phyloP scores from a whole-genome alignment of 2,797 vertebrate genomes.

The Luscinia megarhynchos region DNA sequence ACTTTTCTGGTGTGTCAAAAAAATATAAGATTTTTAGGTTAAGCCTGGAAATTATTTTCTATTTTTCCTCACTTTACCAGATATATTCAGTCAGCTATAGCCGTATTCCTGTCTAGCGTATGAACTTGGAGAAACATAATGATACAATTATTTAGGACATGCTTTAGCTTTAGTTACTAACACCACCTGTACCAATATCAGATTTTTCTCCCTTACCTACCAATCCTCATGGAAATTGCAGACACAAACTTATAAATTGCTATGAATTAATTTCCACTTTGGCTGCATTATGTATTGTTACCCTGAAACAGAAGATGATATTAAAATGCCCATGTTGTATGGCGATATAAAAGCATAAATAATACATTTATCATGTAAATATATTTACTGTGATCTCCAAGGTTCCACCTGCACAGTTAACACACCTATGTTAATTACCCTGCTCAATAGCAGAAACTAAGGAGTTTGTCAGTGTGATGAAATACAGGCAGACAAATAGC shows the following conservation, averaged over 20 bases:
- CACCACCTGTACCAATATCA: rapidly evolving
- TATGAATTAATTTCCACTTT: not conserved
- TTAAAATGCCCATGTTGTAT: not conserved
- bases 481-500: not conserved
- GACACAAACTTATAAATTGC: not conserved
- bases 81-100: not conserved
- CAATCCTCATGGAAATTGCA: not conserved
- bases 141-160: not conserved
- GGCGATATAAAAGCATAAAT: not conserved
- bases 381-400: not conserved
- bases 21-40: not conserved
- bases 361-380: not conserved
- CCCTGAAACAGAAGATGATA: not conserved
- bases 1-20: not conserved
- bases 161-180: not conserved
- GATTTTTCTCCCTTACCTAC: not conserved
- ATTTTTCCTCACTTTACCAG: not conserved
- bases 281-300: not conserved
- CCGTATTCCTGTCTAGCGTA: not conserved
- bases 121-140: not conserved
- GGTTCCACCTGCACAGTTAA: not conserved
- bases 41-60: not conserved
- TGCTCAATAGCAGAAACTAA: not conserved
- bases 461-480: not conserved
- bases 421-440: not conserved